Percentiles rank a stretch among this genome's conserved stretches.
These are phyloP conservation scores for Centruroides sculpturatus DNA, from an alignment of 1,140 invertebrate species.

Conservation along the genomic window DNA sequence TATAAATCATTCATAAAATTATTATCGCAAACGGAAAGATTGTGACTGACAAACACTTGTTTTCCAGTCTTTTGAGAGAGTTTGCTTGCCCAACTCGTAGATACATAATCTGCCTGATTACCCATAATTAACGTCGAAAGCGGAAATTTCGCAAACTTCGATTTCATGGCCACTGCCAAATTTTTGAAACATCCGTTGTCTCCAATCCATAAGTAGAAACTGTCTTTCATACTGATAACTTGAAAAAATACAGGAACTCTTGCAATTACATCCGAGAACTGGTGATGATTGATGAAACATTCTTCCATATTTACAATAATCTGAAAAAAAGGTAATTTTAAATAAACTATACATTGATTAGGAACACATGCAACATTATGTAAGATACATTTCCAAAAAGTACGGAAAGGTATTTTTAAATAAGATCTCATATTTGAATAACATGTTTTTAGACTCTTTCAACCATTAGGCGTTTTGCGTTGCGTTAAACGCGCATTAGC, in stretches of 20 bases:
- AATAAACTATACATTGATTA: no score
- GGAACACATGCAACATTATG: no score
- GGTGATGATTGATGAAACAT: neutral
- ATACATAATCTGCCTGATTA: neutral
- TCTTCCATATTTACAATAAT: no score
- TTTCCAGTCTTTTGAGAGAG: conserved; percentile 7
- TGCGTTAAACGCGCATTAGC: no score
- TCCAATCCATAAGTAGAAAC: conserved; percentile 12
- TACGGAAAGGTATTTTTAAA: no score
- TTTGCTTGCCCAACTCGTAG: neutral
- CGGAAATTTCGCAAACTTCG: neutral
- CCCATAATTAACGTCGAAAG: conserved; percentile 1
- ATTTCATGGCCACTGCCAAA: conserved; percentile 7
- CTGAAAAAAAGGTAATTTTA: no score
- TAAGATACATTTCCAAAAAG: no score
- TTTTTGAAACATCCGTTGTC: neutral
- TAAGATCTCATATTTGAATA: no score
- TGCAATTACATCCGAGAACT: conserved; percentile 1
- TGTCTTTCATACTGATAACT: conserved; percentile 7
- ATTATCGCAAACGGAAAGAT: conserved; percentile 2
- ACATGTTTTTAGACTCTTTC: no score
- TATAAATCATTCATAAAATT: neutral
- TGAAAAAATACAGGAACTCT: conserved; percentile 1
- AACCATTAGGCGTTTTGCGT: no score
- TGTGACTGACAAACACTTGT: conserved; percentile 14